Conservation (phyloP, 2,113 vertebrate species). For the Bungarus multicinctus region DNA sequence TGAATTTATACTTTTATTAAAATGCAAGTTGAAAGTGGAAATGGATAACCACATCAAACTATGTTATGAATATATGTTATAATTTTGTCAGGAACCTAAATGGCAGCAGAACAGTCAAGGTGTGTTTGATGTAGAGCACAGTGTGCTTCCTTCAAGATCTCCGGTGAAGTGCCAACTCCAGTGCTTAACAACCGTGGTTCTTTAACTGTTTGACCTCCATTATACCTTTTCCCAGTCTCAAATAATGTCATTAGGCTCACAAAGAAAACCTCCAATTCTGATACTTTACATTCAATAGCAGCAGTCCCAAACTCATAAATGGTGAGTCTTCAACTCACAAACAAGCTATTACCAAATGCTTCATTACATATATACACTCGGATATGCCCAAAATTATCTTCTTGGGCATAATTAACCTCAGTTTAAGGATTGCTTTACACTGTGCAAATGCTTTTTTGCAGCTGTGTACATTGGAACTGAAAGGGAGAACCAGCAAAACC, state of each 20-base stretch:
- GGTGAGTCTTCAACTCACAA: not conserved
- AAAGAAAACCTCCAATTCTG: not conserved
- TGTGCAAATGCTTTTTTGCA: not conserved
- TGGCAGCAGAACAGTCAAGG: not conserved
- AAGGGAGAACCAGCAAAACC: not conserved
- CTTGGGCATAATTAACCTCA: not conserved
- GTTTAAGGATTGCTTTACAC: not conserved
- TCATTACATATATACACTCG: not conserved
- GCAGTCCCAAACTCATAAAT: not conserved
- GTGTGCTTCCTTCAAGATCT: not conserved
- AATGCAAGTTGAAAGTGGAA: slow-evolving; percentile 11
- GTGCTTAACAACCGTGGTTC: not conserved
- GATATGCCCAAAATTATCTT: not conserved
- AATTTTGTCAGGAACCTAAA: not conserved
- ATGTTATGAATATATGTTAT: not conserved
- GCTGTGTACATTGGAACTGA: not conserved
- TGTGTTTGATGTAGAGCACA: not conserved
- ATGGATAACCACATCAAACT: not conserved
- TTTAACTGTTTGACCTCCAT: not conserved
- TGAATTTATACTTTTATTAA: slow-evolving; percentile 21
- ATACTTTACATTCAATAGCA: not conserved
- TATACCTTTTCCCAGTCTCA: not conserved
- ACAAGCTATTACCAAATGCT: not conserved
- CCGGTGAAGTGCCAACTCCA: not conserved
- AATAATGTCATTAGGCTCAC: not conserved